Conservation (phyloP, 2,113 vertebrate genomes). For the Ictalurus furcatus region DNA sequence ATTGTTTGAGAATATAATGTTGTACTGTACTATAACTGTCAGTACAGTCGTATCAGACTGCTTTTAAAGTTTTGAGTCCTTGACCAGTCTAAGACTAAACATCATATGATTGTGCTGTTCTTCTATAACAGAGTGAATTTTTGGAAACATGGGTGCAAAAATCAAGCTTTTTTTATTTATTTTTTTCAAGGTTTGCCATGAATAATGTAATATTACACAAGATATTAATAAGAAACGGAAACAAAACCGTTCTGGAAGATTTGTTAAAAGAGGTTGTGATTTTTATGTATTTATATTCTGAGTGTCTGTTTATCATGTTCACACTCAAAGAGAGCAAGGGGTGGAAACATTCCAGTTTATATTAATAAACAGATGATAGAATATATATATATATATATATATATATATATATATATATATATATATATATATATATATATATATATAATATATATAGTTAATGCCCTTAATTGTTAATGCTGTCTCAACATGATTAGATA, state of each 20-base stretch:
- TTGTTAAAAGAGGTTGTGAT: neutral
- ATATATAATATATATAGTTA: no score
- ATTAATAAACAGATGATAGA: neutral
- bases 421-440: no score
- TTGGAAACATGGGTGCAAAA: neutral
- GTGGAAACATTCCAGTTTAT: neutral
- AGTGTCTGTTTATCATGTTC: neutral
- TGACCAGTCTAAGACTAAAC: neutral
- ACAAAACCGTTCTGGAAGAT: neutral
- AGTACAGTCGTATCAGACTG: neutral
- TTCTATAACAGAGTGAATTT: neutral
- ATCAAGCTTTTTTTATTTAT: neutral
- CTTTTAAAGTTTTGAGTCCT: neutral
- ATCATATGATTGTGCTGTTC: neutral
- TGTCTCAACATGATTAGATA: neutral
- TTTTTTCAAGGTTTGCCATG: neutral
- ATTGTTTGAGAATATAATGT: neutral
- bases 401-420: no score
- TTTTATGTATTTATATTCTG: neutral
- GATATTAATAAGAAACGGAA: neutral
- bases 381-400: neutral
- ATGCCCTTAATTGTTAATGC: neutral
- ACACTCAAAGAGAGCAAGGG: neutral
- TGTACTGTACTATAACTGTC: neutral
- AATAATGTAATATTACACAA: neutral